These are phyloP conservation scores for Bruchidius siliquastri DNA, from an alignment of 2,888 invertebrate genomes.

Conservation along the genomic window DNA sequence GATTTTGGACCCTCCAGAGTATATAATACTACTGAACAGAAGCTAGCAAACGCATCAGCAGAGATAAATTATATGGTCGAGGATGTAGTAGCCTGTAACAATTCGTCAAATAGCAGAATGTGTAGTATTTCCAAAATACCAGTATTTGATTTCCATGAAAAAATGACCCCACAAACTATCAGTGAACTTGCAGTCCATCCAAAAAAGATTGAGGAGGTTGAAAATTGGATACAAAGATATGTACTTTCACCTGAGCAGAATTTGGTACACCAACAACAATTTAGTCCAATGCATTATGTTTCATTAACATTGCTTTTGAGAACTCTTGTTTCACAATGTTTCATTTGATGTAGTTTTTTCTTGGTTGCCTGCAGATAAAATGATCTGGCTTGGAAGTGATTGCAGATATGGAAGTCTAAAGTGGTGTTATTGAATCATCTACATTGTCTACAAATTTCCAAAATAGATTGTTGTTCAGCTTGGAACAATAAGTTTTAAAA, in stretches of 20 bases:
- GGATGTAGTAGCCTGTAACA: neutral
- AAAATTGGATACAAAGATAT: constrained; percentile 57
- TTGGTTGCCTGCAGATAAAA: no score
- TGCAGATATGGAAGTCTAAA: no score
- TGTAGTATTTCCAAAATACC: constrained; percentile 6
- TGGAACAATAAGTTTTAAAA: constrained; percentile 4
- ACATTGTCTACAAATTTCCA: no score
- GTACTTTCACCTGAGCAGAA: constrained; percentile 19
- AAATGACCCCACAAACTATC: constrained; percentile 55
- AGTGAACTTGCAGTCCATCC: constrained; percentile 68
- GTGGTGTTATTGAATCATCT: no score
- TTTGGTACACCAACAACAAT: neutral
- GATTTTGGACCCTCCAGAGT: constrained; percentile 32
- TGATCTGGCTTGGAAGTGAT: no score
- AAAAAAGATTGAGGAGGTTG: constrained; percentile 70
- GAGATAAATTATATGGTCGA: constrained; percentile 1
- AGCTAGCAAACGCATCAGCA: constrained; percentile 1
- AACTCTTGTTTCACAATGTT: no score
- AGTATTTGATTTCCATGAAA: constrained; percentile 55
- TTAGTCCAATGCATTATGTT: no score
- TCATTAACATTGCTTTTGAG: no score
- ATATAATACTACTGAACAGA: constrained; percentile 6
- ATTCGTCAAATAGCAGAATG: neutral
- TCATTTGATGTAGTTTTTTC: no score
- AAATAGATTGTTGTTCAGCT: no score